A percentile compares a stretch with the other conserved stretches of the same genome.
These are phyloP conservation scores for Ornithorhynchus anatinus DNA, from an alignment of 2,113 vertebrate genomes.

Conservation along the genomic window DNA sequence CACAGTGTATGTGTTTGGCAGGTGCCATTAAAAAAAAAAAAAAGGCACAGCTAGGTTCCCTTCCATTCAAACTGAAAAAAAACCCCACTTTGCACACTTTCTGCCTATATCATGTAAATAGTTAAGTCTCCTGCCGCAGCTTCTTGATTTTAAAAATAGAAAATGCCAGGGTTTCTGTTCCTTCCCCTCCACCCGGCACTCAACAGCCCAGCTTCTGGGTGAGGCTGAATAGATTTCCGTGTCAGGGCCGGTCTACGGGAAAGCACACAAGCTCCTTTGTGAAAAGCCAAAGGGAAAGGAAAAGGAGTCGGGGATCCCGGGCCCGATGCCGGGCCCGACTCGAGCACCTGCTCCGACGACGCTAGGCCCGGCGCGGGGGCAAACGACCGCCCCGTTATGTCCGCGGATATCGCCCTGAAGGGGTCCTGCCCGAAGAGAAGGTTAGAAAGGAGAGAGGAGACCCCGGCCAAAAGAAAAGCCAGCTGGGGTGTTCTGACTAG, in stretches of 20 bases:
- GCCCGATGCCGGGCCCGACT: conserved; percentile 24
- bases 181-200: conserved; percentile 72
- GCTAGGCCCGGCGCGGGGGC: conserved; percentile 44
- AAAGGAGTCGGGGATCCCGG: conserved; percentile 30
- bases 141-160: conserved; percentile 90
- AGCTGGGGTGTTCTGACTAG: conserved; percentile 93
- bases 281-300: conserved; percentile 30
- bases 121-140: conserved; percentile 59
- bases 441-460: conserved; percentile 60
- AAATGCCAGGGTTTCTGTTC: conserved; percentile 73
- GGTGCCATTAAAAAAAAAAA: too few relatives aligned
- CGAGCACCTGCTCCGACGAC: conserved; percentile 40
- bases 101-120: conserved; percentile 53
- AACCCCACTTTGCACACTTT: too few relatives aligned
- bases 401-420: conserved; percentile 61
- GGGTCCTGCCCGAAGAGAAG: conserved; percentile 71
- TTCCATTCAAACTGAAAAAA: too few relatives aligned
- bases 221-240: conserved; percentile 61
- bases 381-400: conserved; percentile 64
- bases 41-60: too few relatives aligned
- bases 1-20: too few relatives aligned
- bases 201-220: conserved; percentile 52
- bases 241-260: conserved; percentile 49
- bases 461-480: conserved; percentile 75
- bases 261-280: conserved; percentile 49